Base-by-base conservation (phyloP, 1,140 invertebrate species). In the Drosophila pruinosa region DNA sequence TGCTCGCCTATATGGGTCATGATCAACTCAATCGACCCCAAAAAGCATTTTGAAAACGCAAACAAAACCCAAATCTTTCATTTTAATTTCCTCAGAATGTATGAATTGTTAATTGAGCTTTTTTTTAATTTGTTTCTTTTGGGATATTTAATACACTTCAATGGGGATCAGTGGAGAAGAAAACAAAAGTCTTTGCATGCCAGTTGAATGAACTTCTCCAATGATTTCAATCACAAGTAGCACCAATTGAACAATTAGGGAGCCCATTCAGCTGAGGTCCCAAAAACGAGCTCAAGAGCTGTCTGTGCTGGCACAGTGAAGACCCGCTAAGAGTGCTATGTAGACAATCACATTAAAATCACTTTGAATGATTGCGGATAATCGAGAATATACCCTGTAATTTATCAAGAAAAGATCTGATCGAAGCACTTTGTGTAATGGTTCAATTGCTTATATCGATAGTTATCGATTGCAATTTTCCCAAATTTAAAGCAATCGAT, bases 191-290 rank as follows among this genome's bases (percentile, higher is more conserved):
- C 10, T 22, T 22, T 22, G 14, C 45, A 36, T 8, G 17, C 31
- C 28, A 53, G 50, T 53, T 58, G 15, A 58, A 34, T 45, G 54
- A 45, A 58, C 50, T 36, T 34, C 31, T 38, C 12, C 22, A 14
- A 38, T 12, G 52, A 41, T 17, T 26, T 39, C 21, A 8, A 54
- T 54, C 34, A 24, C 12, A 54, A 24, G 6, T 38, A 39, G 19
- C 34, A 24, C 19, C 34, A 54, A 56, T 56, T 41, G 22, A 56
- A 41, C 53, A 56, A 56, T 56, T 41, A 41, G 36, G 15, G 3
- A 54, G 28, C 17, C 22, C 28, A 53, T 53, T 53, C 17, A 43
- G 41, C 5, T 43, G 17, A 3, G n/a, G 31, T 1, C 10, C 41
- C 3, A 24, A 45, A 45, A 5, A 50, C 10, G n/a, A 50, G 19